Percentiles rank a stretch among this genome's conserved stretches.
phyloP scores from a whole-genome alignment of 1,140 invertebrate genomes.

The Sinella curviseta region DNA sequence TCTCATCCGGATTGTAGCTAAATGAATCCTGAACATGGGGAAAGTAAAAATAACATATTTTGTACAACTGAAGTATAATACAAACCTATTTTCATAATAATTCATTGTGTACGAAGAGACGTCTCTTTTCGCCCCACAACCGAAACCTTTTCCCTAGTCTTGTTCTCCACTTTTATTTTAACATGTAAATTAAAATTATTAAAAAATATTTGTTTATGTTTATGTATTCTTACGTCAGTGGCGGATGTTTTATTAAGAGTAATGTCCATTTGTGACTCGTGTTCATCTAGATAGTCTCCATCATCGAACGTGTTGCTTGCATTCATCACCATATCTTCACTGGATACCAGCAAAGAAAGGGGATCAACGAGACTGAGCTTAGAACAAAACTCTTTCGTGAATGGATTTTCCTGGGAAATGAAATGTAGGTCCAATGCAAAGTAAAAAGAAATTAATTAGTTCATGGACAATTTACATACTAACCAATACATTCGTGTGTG shows the following conservation, averaged over 20 bases:
- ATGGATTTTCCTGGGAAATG: slow-evolving; percentile 68
- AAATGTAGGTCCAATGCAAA: background rate
- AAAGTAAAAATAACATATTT: background rate
- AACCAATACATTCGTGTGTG: no score
- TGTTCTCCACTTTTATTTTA: no score
- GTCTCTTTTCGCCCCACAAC: no score
- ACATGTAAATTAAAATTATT: no score
- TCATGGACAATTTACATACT: slow-evolving; percentile 9
- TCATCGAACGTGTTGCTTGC: background rate
- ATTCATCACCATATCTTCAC: background rate
- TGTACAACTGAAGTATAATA: no score
- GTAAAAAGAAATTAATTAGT: background rate
- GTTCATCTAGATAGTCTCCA: slow-evolving; percentile 4
- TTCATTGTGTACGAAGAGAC: no score
- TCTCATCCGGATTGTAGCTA: slow-evolving; percentile 50
- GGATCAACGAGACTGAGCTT: slow-evolving; percentile 78
- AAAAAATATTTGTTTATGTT: no score
- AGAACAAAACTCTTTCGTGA: slow-evolving; percentile 79
- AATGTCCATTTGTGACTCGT: slow-evolving; percentile 37
- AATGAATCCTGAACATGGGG: background rate
- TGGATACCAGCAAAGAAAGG: slow-evolving; percentile 52
- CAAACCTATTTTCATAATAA: no score
- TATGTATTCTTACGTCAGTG: background rate
- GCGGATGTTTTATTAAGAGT: slow-evolving; percentile 19
- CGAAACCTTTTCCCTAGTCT: no score